Conservation (phyloP, 2,113 vertebrate genomes). For the Canis aureus region DNA sequence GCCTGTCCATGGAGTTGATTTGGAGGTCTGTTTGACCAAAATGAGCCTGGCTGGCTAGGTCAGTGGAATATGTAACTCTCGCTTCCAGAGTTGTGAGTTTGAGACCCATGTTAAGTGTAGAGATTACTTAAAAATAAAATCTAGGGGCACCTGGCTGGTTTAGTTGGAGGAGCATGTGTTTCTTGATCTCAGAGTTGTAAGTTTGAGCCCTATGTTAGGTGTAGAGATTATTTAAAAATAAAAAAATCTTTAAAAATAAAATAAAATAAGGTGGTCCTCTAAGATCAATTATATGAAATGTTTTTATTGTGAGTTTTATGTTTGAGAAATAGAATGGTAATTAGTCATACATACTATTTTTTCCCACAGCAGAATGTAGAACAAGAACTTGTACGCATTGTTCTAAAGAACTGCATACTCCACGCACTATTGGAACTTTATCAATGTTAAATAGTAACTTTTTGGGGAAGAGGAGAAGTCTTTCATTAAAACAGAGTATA, state of each 20-base stretch:
- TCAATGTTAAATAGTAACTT: constrained; percentile 2
- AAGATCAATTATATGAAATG: constrained; percentile 13
- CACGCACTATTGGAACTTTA: neutral
- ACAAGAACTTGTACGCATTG: neutral
- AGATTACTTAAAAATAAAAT: neutral
- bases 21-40: constrained; percentile 3
- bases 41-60: neutral
- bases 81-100: neutral
- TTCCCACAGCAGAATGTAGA: neutral
- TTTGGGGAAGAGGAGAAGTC: neutral
- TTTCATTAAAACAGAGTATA: neutral
- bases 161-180: neutral
- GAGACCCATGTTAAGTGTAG: neutral
- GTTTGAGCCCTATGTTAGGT: neutral
- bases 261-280: constrained; percentile 31
- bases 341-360: neutral
- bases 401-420: neutral
- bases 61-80: neutral
- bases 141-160: neutral
- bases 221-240: neutral
- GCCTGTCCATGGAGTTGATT: neutral
- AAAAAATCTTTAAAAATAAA: neutral
- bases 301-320: neutral
- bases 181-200: neutral
- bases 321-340: constrained; percentile 12